These are phyloP conservation scores for Callipepla squamata DNA, from an alignment of 2,113 vertebrate genomes.

Conservation along the genomic window DNA sequence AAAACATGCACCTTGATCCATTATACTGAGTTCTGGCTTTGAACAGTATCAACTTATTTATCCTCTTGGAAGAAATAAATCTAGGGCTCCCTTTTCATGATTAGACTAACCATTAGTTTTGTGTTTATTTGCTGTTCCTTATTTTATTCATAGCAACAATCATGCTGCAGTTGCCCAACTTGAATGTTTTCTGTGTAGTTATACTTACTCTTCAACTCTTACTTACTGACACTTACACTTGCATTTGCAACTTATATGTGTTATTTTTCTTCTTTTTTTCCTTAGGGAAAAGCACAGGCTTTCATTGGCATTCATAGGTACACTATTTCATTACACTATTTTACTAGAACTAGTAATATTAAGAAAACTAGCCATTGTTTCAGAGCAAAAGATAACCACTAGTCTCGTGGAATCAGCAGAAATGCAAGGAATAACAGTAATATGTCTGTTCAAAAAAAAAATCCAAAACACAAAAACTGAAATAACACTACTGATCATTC, in stretches of 20 bases:
- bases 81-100: not conserved
- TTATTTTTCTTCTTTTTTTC: not conserved
- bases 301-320: not conserved
- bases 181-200: not conserved
- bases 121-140: not conserved
- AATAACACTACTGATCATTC: not conserved
- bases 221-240: not conserved
- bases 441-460: not conserved
- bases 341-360: not conserved
- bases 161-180: not conserved
- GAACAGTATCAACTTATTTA: not conserved
- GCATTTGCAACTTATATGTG: rapidly evolving
- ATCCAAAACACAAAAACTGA: not conserved
- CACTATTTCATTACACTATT: not conserved
- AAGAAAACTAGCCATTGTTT: not conserved
- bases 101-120: not conserved
- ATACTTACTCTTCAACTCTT: not conserved
- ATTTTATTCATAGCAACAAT: not conserved
- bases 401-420: not conserved
- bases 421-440: not conserved
- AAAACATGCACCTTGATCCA: not conserved
- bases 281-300: not conserved
- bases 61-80: not conserved
- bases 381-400: not conserved
- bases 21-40: not conserved